Conservation (phyloP, 1,140 invertebrate genomes). For the Diorhabda sublineata region DNA sequence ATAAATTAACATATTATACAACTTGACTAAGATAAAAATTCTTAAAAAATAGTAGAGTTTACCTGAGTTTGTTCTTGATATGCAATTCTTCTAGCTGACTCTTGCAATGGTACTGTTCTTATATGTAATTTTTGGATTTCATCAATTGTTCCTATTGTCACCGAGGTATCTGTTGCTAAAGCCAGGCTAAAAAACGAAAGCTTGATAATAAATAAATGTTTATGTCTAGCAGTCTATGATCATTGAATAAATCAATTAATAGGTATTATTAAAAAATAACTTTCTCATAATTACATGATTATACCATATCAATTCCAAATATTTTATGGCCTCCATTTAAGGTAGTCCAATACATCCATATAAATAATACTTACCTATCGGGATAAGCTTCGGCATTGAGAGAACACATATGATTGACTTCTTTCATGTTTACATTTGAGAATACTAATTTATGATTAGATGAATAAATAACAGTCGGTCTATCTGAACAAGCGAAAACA, state of each 20-base stretch:
- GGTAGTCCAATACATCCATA: background rate
- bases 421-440: slow-evolving; percentile 97
- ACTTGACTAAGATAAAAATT: too few species aligned
- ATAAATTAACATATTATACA: too few species aligned
- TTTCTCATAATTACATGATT: too few species aligned
- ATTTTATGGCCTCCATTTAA: too few species aligned
- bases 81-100: slow-evolving; percentile 89
- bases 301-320: too few species aligned
- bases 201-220: background rate
- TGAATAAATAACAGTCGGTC: slow-evolving; percentile 98
- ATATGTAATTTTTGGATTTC: slow-evolving; percentile 98
- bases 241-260: too few species aligned
- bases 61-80: slow-evolving; percentile 90
- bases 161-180: slow-evolving; percentile 85
- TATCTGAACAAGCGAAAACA: slow-evolving; percentile 97
- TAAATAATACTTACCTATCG: slow-evolving; percentile 61
- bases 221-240: too few species aligned
- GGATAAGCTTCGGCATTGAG: slow-evolving; percentile 92
- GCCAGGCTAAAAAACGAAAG: slow-evolving; percentile 68
- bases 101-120: slow-evolving; percentile 87
- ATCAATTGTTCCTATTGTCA: slow-evolving; percentile 97
- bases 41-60: slow-evolving; percentile 3
- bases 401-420: slow-evolving; percentile 98
- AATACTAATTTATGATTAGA: slow-evolving; percentile 99
- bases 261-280: too few species aligned